A percentile compares a stretch with the other conserved stretches of the same genome.
Conservation (phyloP, 2,888 invertebrate species). For the Balanococcus diminutus region DNA sequence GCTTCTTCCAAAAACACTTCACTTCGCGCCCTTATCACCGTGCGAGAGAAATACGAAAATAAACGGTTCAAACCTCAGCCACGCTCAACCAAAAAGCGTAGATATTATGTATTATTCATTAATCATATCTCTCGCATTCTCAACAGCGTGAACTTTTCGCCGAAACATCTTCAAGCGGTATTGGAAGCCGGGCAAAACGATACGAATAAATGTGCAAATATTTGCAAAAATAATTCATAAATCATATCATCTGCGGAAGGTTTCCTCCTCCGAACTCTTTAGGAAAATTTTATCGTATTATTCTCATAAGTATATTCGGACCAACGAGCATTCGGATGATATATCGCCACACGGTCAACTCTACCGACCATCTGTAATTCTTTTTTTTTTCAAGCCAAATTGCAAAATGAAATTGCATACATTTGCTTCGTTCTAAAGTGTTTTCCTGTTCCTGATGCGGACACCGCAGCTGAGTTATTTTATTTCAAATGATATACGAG, state of each 20-base stretch:
- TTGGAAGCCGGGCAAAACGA: background rate
- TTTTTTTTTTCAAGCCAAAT: background rate
- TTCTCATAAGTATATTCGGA: background rate
- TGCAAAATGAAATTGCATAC: background rate
- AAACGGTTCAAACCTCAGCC: background rate
- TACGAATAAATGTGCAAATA: background rate
- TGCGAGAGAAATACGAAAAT: background rate
- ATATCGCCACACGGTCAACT: background rate
- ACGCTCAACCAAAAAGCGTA: background rate
- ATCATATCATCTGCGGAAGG: background rate
- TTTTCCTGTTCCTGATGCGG: no score
- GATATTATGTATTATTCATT: background rate
- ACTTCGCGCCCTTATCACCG: background rate
- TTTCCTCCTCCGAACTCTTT: background rate
- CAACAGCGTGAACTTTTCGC: background rate
- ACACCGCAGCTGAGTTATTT: no score
- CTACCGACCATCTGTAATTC: background rate
- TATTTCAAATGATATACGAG: no score
- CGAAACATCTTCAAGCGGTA: background rate
- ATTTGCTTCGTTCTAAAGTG: no score
- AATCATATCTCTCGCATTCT: background rate
- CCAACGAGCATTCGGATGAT: background rate
- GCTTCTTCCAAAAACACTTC: background rate
- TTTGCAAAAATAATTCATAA: background rate
- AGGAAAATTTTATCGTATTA: background rate